A percentile compares a stretch with the other conserved stretches of the same genome.
These are phyloP conservation scores for Noctilio leporinus DNA, from an alignment of 2,113 vertebrate genomes.

Conservation along the genomic window DNA sequence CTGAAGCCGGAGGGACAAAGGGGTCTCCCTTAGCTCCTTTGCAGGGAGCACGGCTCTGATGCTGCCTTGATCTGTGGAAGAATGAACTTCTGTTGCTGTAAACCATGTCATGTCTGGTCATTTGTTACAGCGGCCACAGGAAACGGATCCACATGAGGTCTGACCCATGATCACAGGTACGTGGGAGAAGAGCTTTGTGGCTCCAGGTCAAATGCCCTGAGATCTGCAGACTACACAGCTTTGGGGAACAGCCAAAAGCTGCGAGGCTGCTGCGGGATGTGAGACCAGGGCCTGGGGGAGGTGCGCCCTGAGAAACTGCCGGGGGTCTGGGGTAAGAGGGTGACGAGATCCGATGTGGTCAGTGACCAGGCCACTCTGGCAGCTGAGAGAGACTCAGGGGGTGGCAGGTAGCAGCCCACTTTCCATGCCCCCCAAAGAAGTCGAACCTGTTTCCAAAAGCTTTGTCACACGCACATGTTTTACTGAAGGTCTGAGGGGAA, in stretches of 20 bases:
- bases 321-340: too few species aligned
- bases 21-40: not conserved
- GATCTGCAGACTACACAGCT: not conserved
- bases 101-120: not conserved
- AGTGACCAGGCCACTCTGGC: not conserved
- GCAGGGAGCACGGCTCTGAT: not conserved
- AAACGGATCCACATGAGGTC: not conserved
- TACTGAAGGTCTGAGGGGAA: not conserved
- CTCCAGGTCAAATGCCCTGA: not conserved
- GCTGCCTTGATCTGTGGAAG: not conserved
- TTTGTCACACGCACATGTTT: not conserved
- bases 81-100: not conserved
- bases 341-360: not conserved
- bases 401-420: not conserved
- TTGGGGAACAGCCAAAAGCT: not conserved
- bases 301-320: rapidly evolving
- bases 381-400: not conserved
- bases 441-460: not conserved
- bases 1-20: not conserved
- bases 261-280: not conserved
- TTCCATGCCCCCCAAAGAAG: not conserved
- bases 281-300: not conserved
- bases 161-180: not conserved
- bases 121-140: not conserved
- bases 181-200: not conserved